These are phyloP conservation scores for Dryobota labecula DNA, from an alignment of 2,888 invertebrate species.

Conservation along the genomic window DNA sequence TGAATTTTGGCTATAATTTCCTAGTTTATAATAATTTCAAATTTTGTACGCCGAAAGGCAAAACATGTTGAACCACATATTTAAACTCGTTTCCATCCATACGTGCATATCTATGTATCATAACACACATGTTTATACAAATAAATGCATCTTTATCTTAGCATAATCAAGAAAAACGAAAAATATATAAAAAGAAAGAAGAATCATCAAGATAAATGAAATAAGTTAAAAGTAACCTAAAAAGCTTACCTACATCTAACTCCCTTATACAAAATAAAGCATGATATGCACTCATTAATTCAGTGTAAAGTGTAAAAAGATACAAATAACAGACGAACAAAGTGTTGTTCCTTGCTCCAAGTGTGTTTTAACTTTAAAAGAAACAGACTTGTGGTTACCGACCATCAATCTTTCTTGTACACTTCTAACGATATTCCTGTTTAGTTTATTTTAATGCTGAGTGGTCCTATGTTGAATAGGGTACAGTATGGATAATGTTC, in stretches of 20 bases:
- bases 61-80: too few relatives aligned
- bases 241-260: not conserved
- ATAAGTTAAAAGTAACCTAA: not conserved
- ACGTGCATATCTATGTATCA: too few relatives aligned
- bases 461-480: conserved; percentile 28
- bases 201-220: not conserved
- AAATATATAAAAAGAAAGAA: too few relatives aligned
- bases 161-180: too few relatives aligned
- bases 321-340: conserved; percentile 45
- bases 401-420: conserved; percentile 12
- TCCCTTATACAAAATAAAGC: not conserved
- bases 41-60: too few relatives aligned
- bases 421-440: conserved; percentile 24
- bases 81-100: too few relatives aligned
- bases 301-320: conserved; percentile 38
- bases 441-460: conserved; percentile 36
- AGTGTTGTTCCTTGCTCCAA: conserved; percentile 13
- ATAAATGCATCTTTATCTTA: too few relatives aligned
- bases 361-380: conserved; percentile 33
- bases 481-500: conserved; percentile 15
- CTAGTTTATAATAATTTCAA: too few relatives aligned
- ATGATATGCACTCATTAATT: conserved; percentile 48
- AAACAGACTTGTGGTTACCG: conserved; percentile 29
- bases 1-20: too few relatives aligned
- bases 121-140: too few relatives aligned